phyloP scores from a whole-genome alignment of 2,113 vertebrate species.

The Hydrochoerus hydrochaeris region DNA sequence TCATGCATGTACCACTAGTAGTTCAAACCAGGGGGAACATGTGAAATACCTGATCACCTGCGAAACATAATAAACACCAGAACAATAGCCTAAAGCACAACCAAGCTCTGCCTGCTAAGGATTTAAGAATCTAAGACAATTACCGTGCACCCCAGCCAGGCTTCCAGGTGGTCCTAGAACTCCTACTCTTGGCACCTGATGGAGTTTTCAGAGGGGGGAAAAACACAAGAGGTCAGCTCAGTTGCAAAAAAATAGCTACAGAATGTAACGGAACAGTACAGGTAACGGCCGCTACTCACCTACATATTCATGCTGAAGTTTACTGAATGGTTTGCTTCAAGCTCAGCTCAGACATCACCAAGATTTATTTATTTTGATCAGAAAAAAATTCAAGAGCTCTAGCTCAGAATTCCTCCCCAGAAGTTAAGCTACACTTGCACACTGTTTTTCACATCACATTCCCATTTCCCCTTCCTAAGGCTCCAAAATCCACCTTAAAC shows the following conservation, averaged over 20 bases:
- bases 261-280: background rate
- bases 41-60: background rate
- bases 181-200: background rate
- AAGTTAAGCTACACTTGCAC: background rate
- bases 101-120: background rate
- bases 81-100: background rate
- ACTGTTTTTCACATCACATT: background rate
- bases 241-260: background rate
- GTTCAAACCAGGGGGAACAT: background rate
- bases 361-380: background rate
- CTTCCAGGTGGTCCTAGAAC: background rate
- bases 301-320: background rate
- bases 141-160: background rate
- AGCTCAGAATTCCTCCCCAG: background rate
- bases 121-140: background rate
- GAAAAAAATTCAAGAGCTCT: background rate
- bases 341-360: background rate
- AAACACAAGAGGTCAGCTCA: background rate
- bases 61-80: background rate
- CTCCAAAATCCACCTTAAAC: background rate
- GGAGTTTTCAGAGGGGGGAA: background rate
- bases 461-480: background rate
- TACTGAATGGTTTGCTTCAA: background rate
- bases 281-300: background rate
- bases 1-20: background rate